Base-by-base conservation (phyloP, 1,140 invertebrate genomes). In the Tribolium madens region DNA sequence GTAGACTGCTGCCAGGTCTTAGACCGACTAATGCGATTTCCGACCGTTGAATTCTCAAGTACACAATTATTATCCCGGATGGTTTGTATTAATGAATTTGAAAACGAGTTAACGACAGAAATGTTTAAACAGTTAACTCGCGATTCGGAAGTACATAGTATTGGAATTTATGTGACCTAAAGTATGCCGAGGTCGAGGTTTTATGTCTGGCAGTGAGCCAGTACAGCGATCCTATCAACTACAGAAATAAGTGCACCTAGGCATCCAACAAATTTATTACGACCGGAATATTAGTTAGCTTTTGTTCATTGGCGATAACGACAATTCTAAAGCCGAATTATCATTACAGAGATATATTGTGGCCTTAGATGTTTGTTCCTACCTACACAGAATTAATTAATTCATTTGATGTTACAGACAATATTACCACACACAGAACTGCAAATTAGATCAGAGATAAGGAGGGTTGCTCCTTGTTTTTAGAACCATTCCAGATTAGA, bases 201-300 rank as follows among this genome's bases (percentile, higher is more conserved):
- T 26, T 64, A 33, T 64, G 73, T 57, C 42, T 74, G 73, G 73
- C 73, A 74, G 31, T 13, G 18, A 47, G 73, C 73, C 73, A 74
- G 42, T 33, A 15, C 17, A 26, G 10, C 31, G 73, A 74, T 74
- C 73, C 47, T 57, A 42, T 60, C 42, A 60, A 46, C 50, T 57
- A 57, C 53, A 57, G 73, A 74, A 60, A 74, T 74, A 52, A 71
- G 48, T 48, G 48, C 48, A 52, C 69, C 69, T 48, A 48, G 69
- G 47, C 42, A 52, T 48, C 69, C 69, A 26, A 71, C 57, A 64
- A 64, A 64, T 64, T 64, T 64, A 64, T 64, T 64, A 64, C 57
- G 12, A 64, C 21, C 57, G 57, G 57, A 64, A 26, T 64, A 64
- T 64, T 64, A 64, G 57, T 64, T 33, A 33, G 26, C 57, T 64